A percentile compares a stretch with the other conserved stretches of the same genome.
These are phyloP conservation scores for Phrynosoma blainvillii DNA, from an alignment of 2,113 vertebrate species.

Conservation along the genomic window DNA sequence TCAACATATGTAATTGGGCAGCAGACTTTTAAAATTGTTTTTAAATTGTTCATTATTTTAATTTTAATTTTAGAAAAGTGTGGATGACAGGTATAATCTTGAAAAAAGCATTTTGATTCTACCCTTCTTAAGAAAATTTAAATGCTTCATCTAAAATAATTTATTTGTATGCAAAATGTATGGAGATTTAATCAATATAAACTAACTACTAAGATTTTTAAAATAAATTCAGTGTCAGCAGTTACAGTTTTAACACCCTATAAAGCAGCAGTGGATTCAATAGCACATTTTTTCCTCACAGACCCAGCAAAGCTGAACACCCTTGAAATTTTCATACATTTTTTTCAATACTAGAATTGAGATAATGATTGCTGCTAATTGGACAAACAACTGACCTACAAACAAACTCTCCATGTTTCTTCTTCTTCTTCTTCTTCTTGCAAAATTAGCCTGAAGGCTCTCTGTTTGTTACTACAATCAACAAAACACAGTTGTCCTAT, in stretches of 20 bases:
- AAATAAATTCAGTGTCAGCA: neutral
- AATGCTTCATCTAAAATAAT: neutral
- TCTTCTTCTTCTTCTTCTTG: neutral
- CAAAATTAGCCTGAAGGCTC: conserved; percentile 85
- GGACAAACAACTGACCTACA: neutral
- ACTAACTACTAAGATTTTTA: neutral
- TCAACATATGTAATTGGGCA: neutral
- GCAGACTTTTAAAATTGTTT: neutral
- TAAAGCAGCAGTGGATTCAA: too few species aligned
- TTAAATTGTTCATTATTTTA: neutral
- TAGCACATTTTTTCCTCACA: too few species aligned
- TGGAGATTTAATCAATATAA: neutral
- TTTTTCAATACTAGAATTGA: too few species aligned
- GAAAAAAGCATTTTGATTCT: neutral
- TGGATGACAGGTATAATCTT: neutral
- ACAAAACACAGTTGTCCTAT: conserved; percentile 92
- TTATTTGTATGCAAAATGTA: neutral
- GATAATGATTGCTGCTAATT: neutral
- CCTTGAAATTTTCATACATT: too few species aligned
- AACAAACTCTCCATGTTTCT: neutral
- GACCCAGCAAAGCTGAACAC: too few species aligned
- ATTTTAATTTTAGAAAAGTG: neutral
- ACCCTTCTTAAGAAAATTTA: neutral
- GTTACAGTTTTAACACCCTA: conserved; percentile 2
- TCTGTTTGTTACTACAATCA: conserved; percentile 95